Evolutionary conservation across 2,113 vertebrate species (phyloP).

Genomic region (Propithecus coquereli): DNA sequence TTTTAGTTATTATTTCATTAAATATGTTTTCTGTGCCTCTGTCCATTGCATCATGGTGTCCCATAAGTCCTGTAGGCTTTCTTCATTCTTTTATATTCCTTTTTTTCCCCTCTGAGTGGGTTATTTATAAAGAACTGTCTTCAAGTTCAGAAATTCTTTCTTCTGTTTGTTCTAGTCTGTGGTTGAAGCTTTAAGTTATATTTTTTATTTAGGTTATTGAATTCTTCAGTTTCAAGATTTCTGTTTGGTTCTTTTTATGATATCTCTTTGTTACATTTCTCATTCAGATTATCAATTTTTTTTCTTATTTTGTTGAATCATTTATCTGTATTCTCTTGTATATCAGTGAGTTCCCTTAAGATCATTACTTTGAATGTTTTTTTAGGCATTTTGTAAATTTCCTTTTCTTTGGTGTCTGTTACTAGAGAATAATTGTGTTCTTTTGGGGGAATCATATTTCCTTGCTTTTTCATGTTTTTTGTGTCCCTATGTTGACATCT

Average conservation of each 20-base stretch:
- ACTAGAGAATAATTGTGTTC: neutral
- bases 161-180: neutral
- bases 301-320: neutral
- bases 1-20: neutral
- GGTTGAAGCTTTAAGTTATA: neutral
- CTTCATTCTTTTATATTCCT: neutral
- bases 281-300: neutral
- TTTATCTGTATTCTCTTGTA: neutral
- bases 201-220: neutral
- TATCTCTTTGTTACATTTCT: neutral
- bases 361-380: neutral
- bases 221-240: neutral
- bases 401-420: neutral
- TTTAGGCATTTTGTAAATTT: neutral
- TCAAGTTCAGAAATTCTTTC: neutral
- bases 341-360: neutral
- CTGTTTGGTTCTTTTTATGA: neutral
- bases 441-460: neutral
- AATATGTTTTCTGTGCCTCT: neutral
- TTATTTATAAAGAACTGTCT: neutral
- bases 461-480: neutral
- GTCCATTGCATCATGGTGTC: neutral
- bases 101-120: neutral
- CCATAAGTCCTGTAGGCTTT: neutral
- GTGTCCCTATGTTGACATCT: neutral